Conservation (phyloP, 2,113 vertebrate species). For the Alexandromys fortis region DNA sequence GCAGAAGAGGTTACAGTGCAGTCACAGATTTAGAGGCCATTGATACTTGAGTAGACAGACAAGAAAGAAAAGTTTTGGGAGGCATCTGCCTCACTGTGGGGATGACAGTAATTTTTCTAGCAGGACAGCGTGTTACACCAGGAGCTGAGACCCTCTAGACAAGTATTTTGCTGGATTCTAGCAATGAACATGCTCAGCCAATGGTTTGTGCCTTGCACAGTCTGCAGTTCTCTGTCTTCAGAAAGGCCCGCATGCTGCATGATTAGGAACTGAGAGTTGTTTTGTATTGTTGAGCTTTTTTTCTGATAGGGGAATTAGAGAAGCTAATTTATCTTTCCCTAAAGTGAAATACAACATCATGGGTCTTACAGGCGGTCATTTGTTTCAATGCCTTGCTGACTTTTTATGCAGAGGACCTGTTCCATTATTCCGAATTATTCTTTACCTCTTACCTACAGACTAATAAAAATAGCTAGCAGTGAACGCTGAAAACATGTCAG, state of each 20-base stretch:
- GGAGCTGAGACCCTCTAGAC: background rate
- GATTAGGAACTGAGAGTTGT: background rate
- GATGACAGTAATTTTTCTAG: background rate
- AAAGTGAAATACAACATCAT: background rate
- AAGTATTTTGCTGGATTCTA: background rate
- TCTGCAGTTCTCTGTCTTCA: background rate
- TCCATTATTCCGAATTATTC: background rate
- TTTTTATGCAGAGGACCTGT: background rate
- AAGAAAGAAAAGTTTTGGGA: background rate
- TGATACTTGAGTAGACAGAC: background rate
- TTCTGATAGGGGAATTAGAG: background rate
- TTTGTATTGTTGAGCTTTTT: slow-evolving; percentile 8
- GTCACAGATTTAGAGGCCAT: background rate
- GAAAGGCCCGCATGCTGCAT: background rate
- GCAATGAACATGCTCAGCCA: background rate
- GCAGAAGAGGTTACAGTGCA: background rate
- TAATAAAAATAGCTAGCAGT: background rate
- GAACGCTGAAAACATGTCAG: background rate
- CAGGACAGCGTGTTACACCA: background rate
- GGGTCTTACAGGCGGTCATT: background rate
- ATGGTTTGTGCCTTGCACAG: background rate
- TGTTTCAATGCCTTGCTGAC: background rate
- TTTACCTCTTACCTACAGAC: background rate
- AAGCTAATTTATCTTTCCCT: background rate
- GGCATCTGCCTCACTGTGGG: background rate